Conservation (phyloP, 2,888 invertebrate genomes). For the Cheilosia pagana region DNA sequence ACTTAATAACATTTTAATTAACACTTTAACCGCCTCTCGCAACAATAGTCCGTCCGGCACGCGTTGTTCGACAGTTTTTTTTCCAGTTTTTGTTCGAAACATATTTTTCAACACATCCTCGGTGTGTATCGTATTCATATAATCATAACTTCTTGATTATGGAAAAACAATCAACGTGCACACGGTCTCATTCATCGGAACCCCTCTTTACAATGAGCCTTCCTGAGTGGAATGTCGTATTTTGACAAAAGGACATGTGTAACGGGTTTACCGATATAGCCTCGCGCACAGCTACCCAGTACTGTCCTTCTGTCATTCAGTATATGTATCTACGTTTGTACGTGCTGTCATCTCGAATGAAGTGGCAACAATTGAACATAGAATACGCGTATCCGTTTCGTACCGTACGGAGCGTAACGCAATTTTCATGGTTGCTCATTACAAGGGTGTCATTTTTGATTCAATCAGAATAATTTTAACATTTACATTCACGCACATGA, state of each 20-base stretch:
- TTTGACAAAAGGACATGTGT: slow-evolving; percentile 75
- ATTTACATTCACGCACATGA: slow-evolving; percentile 18
- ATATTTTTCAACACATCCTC: slow-evolving; percentile 33
- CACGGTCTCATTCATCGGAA: slow-evolving; percentile 32
- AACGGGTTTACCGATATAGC: slow-evolving; percentile 48
- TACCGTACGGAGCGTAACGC: slow-evolving; percentile 37
- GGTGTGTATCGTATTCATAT: slow-evolving; percentile 33
- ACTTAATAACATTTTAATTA: slow-evolving; percentile 71
- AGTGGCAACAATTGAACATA: slow-evolving; percentile 71
- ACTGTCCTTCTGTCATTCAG: slow-evolving; percentile 9
- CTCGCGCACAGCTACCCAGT: slow-evolving; percentile 16
- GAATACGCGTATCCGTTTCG: slow-evolving; percentile 50
- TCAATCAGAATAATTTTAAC: slow-evolving; percentile 62
- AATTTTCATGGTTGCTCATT: slow-evolving; percentile 72
- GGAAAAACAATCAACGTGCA: slow-evolving; percentile 63
- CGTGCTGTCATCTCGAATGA: slow-evolving; percentile 67
- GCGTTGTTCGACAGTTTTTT: slow-evolving; percentile 75
- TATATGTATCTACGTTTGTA: too few relatives aligned
- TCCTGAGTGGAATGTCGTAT: slow-evolving; percentile 64
- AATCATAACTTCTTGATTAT: slow-evolving; percentile 53
- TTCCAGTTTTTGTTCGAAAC: background rate
- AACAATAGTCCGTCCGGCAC: slow-evolving; percentile 77
- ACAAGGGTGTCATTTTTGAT: slow-evolving; percentile 69
- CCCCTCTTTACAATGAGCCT: slow-evolving; percentile 21
- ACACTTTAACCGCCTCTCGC: slow-evolving; percentile 52